These are phyloP conservation scores for Uria aalge DNA, from an alignment of 2,113 vertebrate genomes.

Conservation along the genomic window DNA sequence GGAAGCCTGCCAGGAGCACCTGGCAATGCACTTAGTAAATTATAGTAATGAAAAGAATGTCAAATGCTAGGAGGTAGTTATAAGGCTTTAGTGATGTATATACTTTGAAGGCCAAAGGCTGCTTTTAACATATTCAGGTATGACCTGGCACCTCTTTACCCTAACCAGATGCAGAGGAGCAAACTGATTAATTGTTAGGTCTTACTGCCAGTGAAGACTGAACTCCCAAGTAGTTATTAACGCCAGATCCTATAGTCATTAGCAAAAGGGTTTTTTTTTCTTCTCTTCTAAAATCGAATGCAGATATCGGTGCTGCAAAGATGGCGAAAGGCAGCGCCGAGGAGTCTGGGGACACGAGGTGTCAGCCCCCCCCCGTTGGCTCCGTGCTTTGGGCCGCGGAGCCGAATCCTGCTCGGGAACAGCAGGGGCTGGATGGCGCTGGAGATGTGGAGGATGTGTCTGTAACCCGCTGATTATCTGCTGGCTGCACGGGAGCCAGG, in stretches of 20 bases:
- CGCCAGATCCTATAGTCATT: background rate
- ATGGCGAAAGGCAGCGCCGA: background rate
- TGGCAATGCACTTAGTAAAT: slow-evolving; percentile 39
- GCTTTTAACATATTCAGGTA: slow-evolving; percentile 29
- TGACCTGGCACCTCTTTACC: background rate
- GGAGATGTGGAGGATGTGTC: background rate
- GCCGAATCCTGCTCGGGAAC: background rate
- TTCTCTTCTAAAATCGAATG: background rate
- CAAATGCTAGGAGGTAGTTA: background rate
- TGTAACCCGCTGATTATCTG: background rate
- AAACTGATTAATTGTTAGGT: background rate
- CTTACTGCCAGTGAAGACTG: background rate
- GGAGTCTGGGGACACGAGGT: background rate
- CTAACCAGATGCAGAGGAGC: background rate
- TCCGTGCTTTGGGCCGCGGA: background rate
- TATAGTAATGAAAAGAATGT: slow-evolving; percentile 16
- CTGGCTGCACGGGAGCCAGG: background rate
- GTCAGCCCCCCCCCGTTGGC: fast-evolving
- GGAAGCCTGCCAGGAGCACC: slow-evolving; percentile 28
- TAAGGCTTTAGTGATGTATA: background rate
- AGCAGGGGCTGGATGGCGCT: fast-evolving
- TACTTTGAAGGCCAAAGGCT: background rate
- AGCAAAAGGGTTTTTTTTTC: background rate
- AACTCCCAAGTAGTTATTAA: background rate
- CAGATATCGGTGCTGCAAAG: fast-evolving